Evolutionary conservation across 2,888 invertebrate species (phyloP), one percentile per base, ranked within the genome.

Genomic region (Desoria tigrina): DNA sequence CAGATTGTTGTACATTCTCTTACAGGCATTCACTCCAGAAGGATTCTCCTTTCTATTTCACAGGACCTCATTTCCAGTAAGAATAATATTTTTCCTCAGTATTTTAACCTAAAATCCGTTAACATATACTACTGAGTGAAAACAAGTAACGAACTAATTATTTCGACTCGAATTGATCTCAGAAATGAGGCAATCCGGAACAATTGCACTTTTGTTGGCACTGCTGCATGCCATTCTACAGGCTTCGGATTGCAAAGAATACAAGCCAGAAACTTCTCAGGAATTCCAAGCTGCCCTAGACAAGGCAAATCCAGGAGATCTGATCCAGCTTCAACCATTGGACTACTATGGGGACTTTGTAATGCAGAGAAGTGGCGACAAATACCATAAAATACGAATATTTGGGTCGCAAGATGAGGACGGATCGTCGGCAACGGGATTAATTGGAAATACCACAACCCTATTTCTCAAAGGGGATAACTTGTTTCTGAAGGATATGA

Each of bases 311-410:
- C 63, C 68, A 18, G 65, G 65, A 4, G 68, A 68, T 24, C 57
- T 55, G 4, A 65, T 68, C n/a, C 37, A 63, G 6, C 53, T 68
- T 2, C 37, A 68, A 27, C 39, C 65, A 26, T 55, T 50, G 14
- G 68, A 68, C 49, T 68, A 68, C 45, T 21, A 28, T 26, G 68
- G 68, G 18, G 68, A 68, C 37, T 68, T 68, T 51, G 58, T 65
- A 45, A 65, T 68, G 32, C 65, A 68, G 37, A 63, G 26, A 7
- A 65, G 65, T 45, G 68, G 68, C 0, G 49, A 23, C 2, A n/a
- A 49, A 11, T 21, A 45, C 23, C 63, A 65, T 23, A 42, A 45
- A 42, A 69, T 69, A 1, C 18, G 9, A 3, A n/a, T 69, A 4
- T 45, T 56, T 2, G 69, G 69, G 1, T 49, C 69, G n/a, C 57